These are phyloP conservation scores for Triplophysa dalaica DNA, from an alignment of 2,113 vertebrate species.

Conservation along the genomic window DNA sequence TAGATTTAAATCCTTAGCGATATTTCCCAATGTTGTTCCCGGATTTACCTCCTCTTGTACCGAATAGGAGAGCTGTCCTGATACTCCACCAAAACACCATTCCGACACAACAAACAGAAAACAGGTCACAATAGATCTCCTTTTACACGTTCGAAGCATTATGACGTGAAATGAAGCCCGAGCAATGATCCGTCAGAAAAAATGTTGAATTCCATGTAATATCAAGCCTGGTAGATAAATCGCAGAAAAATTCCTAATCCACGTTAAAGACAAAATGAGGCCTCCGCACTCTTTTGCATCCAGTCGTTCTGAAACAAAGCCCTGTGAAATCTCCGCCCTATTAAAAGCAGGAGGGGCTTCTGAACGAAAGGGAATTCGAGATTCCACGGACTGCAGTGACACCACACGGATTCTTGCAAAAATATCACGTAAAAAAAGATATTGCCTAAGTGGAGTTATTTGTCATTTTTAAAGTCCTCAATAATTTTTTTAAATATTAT, in stretches of 20 bases:
- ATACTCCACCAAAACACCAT: constrained; percentile 45
- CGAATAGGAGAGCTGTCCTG: constrained; percentile 61
- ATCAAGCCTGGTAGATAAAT: not conserved
- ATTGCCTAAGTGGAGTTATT: too few species aligned
- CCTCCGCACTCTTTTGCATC: not conserved
- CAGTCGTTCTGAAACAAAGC: constrained; percentile 56
- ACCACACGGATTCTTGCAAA: constrained; percentile 49
- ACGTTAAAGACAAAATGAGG: not conserved
- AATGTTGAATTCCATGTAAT: not conserved
- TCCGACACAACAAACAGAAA: constrained; percentile 45
- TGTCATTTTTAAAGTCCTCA: too few species aligned
- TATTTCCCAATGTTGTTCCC: constrained; percentile 61
- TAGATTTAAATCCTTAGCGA: constrained; percentile 64
- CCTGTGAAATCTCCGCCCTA: constrained; percentile 21
- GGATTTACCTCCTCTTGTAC: constrained; percentile 60
- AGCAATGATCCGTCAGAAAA: constrained; percentile 7
- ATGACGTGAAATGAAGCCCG: not conserved
- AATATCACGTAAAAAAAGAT: not conserved
- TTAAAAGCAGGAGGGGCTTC: constrained; percentile 64
- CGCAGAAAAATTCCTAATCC: not conserved
- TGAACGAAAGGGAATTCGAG: not conserved
- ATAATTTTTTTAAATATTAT: too few species aligned
- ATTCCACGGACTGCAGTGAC: constrained; percentile 66
- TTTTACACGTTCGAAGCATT: constrained; percentile 49
- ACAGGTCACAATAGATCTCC: constrained; percentile 33